Evolutionary conservation across 2,888 invertebrate genomes (phyloP), one percentile per base, ranked within the genome.

Genomic region (Tipula confusa): DNA sequence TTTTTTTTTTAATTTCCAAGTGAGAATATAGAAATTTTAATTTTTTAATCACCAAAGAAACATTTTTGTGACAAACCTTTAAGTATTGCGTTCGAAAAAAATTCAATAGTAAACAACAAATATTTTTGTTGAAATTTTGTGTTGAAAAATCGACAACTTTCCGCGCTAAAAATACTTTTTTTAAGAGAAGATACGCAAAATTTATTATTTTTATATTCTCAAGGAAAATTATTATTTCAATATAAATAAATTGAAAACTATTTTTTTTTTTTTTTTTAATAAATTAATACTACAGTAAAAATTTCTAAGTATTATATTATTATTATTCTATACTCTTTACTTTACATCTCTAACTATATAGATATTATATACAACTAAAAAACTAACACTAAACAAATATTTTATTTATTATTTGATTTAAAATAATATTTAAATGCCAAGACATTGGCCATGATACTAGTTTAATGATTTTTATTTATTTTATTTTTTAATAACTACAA

Each of bases 401-500:
- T 64, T 64, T 64, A 64, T 64, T 64, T 64, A 64, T 64, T 64
- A 64, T 64, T 64, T 64, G 64, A 64, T 64, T 64, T 24, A 64
- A 24, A 48, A 15, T 29, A 80, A 80, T 28, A 82, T 38, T 82
- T 36, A 82, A 82, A 82, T 82, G 82, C 82, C 82, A 36, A 82
- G 82, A 82, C 82, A 82, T 82, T 82, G 82, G 82, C 82, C 82
- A 82, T 82, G 82, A 36, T 82, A 82, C 82, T 82, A 82, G 36
- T 82, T 82, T 82, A 38, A 28, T 82, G 33, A 82, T 38, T 82
- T 29, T 80, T 29, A n/a, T 80, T n/a, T 29, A 4, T 2, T 79
- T 38, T 13, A 13, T 64, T 64, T 64, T 64, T 64, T 64, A 64
- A 64, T 64, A 64, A 31, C 80, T 29, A 80, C 79, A 29, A 80